Evolutionary conservation across 2,113 vertebrate genomes (phyloP).

Genomic region (Podarcis muralis): DNA sequence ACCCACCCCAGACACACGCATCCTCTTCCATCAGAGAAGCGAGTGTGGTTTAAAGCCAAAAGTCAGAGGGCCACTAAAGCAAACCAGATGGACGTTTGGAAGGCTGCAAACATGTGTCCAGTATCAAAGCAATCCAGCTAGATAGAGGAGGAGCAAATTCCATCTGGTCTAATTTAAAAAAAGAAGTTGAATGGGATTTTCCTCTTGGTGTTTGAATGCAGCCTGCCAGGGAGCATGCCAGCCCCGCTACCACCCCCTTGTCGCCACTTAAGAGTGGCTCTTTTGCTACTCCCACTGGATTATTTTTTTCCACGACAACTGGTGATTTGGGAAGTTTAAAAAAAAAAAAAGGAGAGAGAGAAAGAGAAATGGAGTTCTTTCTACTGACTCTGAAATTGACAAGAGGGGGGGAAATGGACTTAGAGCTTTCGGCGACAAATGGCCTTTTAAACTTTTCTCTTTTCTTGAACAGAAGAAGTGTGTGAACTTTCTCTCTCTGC

Average conservation of each 20-base stretch:
- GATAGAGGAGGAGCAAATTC: slow-evolving; percentile 8
- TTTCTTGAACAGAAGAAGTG: not conserved
- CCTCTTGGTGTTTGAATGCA: not conserved
- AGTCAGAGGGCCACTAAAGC: slow-evolving; percentile 1
- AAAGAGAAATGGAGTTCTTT: not conserved
- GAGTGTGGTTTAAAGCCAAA: not conserved
- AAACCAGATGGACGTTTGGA: slow-evolving; percentile 15
- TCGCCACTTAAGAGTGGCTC: not conserved
- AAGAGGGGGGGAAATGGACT: not conserved
- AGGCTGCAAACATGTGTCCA: slow-evolving; percentile 3
- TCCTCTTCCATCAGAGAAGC: not conserved
- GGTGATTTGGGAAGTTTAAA: not conserved
- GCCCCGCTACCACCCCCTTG: not conserved
- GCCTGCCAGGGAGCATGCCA: not conserved
- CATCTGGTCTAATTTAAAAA: not conserved
- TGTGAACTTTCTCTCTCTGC: not conserved
- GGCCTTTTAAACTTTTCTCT: accelerated
- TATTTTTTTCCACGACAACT: not conserved
- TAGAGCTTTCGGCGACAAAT: not conserved
- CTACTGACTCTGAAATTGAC: not conserved
- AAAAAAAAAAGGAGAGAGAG: not conserved
- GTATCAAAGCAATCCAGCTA: slow-evolving; percentile 7
- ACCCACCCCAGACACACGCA: not conserved
- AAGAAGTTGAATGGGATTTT: not conserved
- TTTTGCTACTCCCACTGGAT: not conserved